These are phyloP conservation scores for Pyralis farinalis DNA, from an alignment of 2,888 invertebrate species.

Conservation along the genomic window DNA sequence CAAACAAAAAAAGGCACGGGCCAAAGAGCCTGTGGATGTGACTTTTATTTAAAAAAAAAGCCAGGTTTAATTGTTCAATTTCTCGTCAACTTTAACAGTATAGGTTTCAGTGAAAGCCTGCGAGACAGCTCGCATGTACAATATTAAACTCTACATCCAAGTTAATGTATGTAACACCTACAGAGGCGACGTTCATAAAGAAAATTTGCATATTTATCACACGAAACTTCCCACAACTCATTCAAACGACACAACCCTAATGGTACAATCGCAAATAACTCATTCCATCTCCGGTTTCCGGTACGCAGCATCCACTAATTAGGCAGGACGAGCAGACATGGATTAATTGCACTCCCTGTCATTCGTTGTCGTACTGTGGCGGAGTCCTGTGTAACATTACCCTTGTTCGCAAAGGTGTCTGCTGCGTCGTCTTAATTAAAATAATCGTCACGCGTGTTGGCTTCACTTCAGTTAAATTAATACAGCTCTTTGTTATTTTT, in stretches of 20 bases:
- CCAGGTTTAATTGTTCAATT: no score
- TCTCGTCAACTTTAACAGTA: no score
- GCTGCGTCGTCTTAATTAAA: constrained; percentile 66
- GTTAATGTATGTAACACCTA: no score
- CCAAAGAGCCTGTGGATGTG: no score
- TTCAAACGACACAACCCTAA: not conserved
- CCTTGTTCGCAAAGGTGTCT: constrained; percentile 54
- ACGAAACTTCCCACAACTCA: not conserved
- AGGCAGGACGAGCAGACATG: constrained; percentile 65
- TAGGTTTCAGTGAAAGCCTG: no score
- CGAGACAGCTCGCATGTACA: no score
- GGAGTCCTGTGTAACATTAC: constrained; percentile 46
- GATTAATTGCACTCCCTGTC: constrained; percentile 66
- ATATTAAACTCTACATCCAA: no score
- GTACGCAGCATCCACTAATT: constrained; percentile 66
- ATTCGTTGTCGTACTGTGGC: constrained; percentile 41
- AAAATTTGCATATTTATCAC: no score
- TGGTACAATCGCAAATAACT: constrained; percentile 54
- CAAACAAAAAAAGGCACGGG: no score
- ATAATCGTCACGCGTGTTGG: constrained; percentile 46
- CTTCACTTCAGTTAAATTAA: constrained; percentile 46
- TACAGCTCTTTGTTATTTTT: constrained; percentile 46
- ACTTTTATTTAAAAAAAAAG: no score
- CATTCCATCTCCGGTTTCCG: constrained; percentile 69
- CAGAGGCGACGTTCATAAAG: no score